Base-by-base conservation (phyloP, 2,888 invertebrate species). In the Orthonychiurus folsomi region DNA sequence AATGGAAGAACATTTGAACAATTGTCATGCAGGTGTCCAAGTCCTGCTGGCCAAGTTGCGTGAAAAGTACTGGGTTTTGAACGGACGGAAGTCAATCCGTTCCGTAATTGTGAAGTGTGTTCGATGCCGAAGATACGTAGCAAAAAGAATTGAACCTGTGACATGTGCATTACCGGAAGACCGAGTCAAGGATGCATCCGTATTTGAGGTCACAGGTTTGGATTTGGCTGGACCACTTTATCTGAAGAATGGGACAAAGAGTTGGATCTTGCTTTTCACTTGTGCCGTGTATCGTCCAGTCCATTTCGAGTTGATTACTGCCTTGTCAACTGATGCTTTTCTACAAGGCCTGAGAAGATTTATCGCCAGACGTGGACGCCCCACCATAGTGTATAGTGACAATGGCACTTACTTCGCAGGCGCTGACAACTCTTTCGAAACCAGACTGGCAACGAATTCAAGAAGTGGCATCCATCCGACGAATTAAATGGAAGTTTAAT, bases 211-310 rank as follows among this genome's bases (percentile, higher is more conserved):
- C 3, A 64, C 63, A 3, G 77, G 75, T 3, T 65, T 77, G 1
- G 76, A 77, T 64, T 73, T 77, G 37, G 73, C 75, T 2, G 78
- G 78, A 0, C 77, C 78, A 0, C 37, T 78, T 18, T 63, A 53
- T 25, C 61, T 75, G n/a, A 73, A 65, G 59, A 65, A 62, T 25
- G 62, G 69, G 18, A 27, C 65, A 23, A 74, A 75, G 59, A 69
- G 65, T 12, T 78, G 74, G 73, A 69, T 77, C 18, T 64, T 68
- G 20, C 37, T 79, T 5, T 75, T 75, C 61, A 77, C 78, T 0
- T 79, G 77, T 70, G 75, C 76, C 1, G 69, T 76, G 0, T 77
- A 76, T 50, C 64, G 76, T 9, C 73, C 74, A 0, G 69, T 78
- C 3, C 76, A 77, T 65, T 68, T 79, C n/a, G 77, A 79, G 63